phyloP scores from a whole-genome alignment of 2,888 invertebrate genomes.

The Euplagia quadripunctaria region DNA sequence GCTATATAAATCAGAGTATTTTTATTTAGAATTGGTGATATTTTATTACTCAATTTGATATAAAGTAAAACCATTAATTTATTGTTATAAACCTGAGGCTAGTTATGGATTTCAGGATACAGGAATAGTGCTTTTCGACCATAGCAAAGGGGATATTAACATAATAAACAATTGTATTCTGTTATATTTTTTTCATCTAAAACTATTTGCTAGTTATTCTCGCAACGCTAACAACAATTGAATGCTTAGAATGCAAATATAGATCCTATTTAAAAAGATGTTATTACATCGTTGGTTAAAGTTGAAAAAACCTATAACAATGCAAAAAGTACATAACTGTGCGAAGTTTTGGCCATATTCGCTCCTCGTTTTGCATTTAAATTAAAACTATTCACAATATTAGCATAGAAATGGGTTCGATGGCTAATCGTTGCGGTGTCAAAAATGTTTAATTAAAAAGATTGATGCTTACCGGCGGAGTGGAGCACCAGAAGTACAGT shows the following conservation, averaged over 20 bases:
- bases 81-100: conserved; percentile 40
- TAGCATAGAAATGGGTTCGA: conserved; percentile 82
- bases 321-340: conserved; percentile 37
- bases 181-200: conserved; percentile 26
- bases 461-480: conserved; percentile 85
- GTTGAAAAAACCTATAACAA: conserved; percentile 38
- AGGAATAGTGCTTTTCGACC: conserved; percentile 22
- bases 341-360: conserved; percentile 41
- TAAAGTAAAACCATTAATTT: conserved; percentile 34
- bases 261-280: background rate
- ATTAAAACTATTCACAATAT: conserved; percentile 75
- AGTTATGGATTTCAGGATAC: conserved; percentile 29
- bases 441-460: conserved; percentile 88
- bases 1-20: conserved; percentile 19
- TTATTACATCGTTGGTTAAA: conserved; percentile 21
- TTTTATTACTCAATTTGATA: conserved; percentile 35
- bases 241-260: background rate
- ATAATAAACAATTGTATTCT: conserved; percentile 17
- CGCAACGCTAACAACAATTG: background rate
- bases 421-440: conserved; percentile 85
- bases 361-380: conserved; percentile 70
- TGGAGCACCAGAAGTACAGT: conserved; percentile 85
- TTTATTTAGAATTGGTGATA: conserved; percentile 34
- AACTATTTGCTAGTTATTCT: background rate
- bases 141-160: background rate